Conservation (phyloP, 1,140 invertebrate genomes). For the Papilio machaon region DNA sequence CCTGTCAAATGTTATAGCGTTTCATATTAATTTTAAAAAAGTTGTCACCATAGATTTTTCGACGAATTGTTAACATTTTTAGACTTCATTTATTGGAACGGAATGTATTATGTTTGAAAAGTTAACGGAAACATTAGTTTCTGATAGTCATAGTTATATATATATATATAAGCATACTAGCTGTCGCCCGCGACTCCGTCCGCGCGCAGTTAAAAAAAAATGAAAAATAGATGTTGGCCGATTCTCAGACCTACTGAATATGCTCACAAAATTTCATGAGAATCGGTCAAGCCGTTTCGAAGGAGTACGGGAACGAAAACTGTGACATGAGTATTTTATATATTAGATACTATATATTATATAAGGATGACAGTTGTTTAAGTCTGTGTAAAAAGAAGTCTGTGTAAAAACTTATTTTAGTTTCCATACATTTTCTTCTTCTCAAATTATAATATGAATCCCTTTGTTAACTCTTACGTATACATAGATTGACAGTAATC, state of each 20-base stretch:
- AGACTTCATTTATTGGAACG: background rate
- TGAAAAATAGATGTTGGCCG: too few species aligned
- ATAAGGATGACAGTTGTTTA: background rate
- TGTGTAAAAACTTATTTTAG: background rate
- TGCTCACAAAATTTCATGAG: too few species aligned
- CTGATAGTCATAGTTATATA: background rate
- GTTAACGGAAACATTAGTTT: slow-evolving; percentile 24
- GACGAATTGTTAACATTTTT: background rate
- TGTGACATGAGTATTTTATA: too few species aligned
- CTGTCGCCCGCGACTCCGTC: too few species aligned
- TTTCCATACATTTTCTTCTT: background rate
- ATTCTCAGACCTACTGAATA: too few species aligned
- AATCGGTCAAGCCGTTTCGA: too few species aligned
- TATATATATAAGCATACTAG: too few species aligned
- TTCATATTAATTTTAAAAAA: background rate
- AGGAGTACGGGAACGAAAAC: too few species aligned
- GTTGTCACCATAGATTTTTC: background rate
- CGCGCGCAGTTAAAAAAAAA: too few species aligned
- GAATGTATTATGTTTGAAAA: background rate
- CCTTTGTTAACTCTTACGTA: background rate
- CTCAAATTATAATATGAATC: background rate
- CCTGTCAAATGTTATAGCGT: background rate
- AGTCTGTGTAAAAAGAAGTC: background rate
- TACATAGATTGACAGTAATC: slow-evolving; percentile 17
- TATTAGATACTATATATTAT: too few species aligned